Percentiles rank a stretch among this genome's conserved stretches.
phyloP scores from a whole-genome alignment of 2,113 vertebrate genomes.

The Cisticola juncidis region DNA sequence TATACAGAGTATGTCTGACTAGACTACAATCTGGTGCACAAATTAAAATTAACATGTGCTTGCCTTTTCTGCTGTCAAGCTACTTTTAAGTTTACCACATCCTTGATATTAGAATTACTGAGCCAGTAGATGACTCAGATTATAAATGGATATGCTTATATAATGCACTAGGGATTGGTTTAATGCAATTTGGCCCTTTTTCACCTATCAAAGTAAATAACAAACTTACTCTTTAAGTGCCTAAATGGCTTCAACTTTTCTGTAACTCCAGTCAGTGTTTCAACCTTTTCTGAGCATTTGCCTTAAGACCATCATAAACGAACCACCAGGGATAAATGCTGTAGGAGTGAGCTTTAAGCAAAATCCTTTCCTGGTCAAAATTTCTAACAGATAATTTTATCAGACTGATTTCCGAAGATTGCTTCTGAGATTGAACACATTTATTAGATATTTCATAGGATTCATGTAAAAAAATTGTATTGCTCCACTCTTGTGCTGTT shows the following conservation, averaged over 20 bases:
- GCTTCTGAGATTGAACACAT: background rate
- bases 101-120: background rate
- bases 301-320: conserved; percentile 31
- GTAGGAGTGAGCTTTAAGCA: conserved; percentile 4
- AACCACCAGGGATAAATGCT: conserved; percentile 1
- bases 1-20: background rate
- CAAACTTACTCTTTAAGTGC: background rate
- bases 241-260: background rate
- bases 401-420: conserved; percentile 33
- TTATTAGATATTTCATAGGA: conserved; percentile 38
- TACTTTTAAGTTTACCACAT: background rate
- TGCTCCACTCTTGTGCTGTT: background rate
- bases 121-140: background rate
- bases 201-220: background rate
- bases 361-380: conserved; percentile 26
- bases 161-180: background rate
- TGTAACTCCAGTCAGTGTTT: background rate
- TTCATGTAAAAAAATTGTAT: background rate
- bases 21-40: background rate
- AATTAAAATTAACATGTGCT: background rate
- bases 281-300: conserved; percentile 31
- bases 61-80: background rate
- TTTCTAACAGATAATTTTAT: conserved; percentile 47
- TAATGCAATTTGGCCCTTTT: background rate
- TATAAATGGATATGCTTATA: background rate